A percentile compares a stretch with the other conserved stretches of the same genome.
These are phyloP conservation scores for Plagodis pulveraria DNA, from an alignment of 2,888 invertebrate species.

Conservation along the genomic window DNA sequence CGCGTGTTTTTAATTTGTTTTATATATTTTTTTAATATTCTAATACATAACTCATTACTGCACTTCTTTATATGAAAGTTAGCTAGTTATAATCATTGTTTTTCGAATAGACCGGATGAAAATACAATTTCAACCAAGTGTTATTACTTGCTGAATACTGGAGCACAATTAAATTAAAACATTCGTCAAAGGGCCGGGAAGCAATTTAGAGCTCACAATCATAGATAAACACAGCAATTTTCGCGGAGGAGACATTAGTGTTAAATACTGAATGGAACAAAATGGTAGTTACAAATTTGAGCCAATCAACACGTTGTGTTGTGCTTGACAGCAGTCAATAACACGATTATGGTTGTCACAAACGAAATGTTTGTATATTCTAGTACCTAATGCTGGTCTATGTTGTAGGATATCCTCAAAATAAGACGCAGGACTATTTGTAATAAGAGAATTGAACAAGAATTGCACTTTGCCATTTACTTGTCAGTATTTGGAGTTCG, in stretches of 20 bases:
- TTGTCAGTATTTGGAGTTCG: no score
- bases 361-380: conserved; percentile 33
- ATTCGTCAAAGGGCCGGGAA: background rate
- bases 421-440: conserved; percentile 10
- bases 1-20: no score
- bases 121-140: no score
- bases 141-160: conserved; percentile 6
- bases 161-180: conserved; percentile 7
- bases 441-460: background rate
- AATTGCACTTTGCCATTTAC: background rate
- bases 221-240: conserved; percentile 19
- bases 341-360: conserved; percentile 36
- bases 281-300: conserved; percentile 41
- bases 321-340: conserved; percentile 26
- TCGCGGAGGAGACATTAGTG: conserved; percentile 33
- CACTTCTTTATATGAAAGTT: no score
- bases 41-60: no score
- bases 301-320: conserved; percentile 37
- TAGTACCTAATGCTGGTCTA: conserved; percentile 38
- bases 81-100: no score
- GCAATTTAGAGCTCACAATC: background rate
- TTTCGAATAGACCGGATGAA: no score
- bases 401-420: conserved; percentile 9
- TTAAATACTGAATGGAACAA: conserved; percentile 38
- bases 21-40: no score